Conservation (phyloP, 2,888 invertebrate species). For the Drosophila villosipedis region DNA sequence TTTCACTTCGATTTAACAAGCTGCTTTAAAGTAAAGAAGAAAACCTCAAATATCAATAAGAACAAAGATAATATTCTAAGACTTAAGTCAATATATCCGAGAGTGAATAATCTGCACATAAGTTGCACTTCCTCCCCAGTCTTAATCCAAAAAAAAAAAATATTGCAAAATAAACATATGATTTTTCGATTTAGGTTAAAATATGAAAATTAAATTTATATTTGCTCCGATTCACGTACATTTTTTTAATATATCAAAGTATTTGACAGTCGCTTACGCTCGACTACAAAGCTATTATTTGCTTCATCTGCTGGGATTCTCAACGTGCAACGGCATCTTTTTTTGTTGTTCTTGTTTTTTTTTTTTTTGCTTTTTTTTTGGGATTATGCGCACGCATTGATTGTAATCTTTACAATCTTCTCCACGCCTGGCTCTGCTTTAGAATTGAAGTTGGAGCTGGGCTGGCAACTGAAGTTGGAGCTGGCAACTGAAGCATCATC, state of each 20-base stretch:
- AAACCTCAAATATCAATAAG: too few species aligned
- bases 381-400: conserved; percentile 63
- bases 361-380: background rate
- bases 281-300: background rate
- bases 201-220: background rate
- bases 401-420: conserved; percentile 54
- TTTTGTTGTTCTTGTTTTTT: background rate
- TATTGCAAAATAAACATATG: background rate
- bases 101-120: background rate
- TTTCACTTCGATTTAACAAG: too few species aligned
- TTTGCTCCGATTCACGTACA: background rate
- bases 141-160: background rate
- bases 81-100: background rate
- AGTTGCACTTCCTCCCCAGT: background rate
- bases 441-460: conserved; percentile 38
- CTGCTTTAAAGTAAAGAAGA: background rate
- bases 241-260: background rate
- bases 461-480: conserved; percentile 20
- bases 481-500: conserved; percentile 22
- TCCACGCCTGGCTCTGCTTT: conserved; percentile 10
- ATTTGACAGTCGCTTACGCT: background rate
- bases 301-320: background rate
- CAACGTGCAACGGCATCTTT: conserved; percentile 14
- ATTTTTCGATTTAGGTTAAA: background rate
- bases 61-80: background rate